Percentiles rank a stretch among this genome's conserved stretches.
phyloP scores from a whole-genome alignment of 2,797 vertebrate genomes.

The Sebastes elongatus region DNA sequence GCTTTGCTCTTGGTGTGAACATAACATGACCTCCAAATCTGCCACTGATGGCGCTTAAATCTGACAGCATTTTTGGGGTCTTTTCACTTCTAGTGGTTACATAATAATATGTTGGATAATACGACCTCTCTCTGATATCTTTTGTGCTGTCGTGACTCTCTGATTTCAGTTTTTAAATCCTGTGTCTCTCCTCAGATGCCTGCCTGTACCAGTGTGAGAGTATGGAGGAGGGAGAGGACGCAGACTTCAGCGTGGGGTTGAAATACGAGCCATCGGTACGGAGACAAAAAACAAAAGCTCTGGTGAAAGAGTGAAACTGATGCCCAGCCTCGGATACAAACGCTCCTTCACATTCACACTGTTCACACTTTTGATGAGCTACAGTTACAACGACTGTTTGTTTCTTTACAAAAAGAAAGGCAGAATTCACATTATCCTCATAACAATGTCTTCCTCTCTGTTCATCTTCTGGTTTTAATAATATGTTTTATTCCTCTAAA shows the following conservation, averaged over 20 bases:
- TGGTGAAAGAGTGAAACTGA: not conserved
- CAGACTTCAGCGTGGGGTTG: slow-evolving; percentile 51
- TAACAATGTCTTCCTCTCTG: not conserved
- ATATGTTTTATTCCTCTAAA: no score
- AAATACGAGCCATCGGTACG: slow-evolving; percentile 76
- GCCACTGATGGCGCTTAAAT: no score
- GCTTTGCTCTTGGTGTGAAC: no score
- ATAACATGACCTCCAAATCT: no score
- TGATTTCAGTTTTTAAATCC: not conserved
- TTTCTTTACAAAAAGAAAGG: not conserved
- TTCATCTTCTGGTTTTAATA: not conserved
- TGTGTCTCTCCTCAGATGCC: slow-evolving; percentile 72
- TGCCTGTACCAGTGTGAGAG: slow-evolving; percentile 85
- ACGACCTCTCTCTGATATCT: not conserved
- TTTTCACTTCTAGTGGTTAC: not conserved
- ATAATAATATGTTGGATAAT: not conserved
- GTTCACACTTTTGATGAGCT: not conserved
- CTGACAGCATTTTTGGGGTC: not conserved
- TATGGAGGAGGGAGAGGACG: slow-evolving; percentile 84
- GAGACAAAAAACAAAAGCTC: not conserved
- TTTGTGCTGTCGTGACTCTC: not conserved
- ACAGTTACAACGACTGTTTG: not conserved
- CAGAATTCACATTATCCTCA: not conserved
- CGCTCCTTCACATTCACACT: not conserved
- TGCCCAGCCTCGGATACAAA: not conserved